Conservation (phyloP, 1,140 invertebrate species). For the Mya arenaria region DNA sequence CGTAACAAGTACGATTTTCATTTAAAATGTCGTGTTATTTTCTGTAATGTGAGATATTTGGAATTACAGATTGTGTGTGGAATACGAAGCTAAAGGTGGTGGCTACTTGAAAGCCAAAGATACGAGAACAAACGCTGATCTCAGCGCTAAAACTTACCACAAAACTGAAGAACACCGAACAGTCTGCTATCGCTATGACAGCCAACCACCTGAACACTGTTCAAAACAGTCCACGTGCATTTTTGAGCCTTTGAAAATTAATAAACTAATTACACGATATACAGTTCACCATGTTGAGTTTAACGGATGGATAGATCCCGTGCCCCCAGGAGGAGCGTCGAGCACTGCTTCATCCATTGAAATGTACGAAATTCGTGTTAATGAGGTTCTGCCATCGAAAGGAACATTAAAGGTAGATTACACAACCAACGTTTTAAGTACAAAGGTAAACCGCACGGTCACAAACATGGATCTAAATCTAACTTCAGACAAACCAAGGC, state of each 20-base stretch:
- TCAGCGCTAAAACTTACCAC: too few species aligned
- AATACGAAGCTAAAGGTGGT: not conserved
- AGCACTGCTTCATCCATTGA: conserved; percentile 4
- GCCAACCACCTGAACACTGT: not conserved
- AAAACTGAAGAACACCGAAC: not conserved
- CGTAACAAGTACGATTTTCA: too few species aligned
- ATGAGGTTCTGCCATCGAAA: not conserved
- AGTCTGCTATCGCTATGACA: conserved; percentile 7
- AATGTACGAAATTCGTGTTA: not conserved
- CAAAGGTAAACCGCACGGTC: not conserved
- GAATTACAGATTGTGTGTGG: not conserved
- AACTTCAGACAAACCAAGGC: not conserved
- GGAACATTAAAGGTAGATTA: not conserved
- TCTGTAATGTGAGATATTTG: too few species aligned
- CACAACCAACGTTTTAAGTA: not conserved
- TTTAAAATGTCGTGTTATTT: too few species aligned
- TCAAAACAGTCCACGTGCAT: too few species aligned
- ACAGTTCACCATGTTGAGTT: not conserved
- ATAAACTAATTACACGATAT: not conserved
- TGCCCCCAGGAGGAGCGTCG: not conserved
- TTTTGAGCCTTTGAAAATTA: not conserved
- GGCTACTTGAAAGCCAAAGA: not conserved
- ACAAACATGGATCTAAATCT: not conserved
- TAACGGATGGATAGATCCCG: not conserved
- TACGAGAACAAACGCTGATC: not conserved